These are phyloP conservation scores for Cathartes aura DNA, from an alignment of 2,113 vertebrate genomes.

Conservation along the genomic window DNA sequence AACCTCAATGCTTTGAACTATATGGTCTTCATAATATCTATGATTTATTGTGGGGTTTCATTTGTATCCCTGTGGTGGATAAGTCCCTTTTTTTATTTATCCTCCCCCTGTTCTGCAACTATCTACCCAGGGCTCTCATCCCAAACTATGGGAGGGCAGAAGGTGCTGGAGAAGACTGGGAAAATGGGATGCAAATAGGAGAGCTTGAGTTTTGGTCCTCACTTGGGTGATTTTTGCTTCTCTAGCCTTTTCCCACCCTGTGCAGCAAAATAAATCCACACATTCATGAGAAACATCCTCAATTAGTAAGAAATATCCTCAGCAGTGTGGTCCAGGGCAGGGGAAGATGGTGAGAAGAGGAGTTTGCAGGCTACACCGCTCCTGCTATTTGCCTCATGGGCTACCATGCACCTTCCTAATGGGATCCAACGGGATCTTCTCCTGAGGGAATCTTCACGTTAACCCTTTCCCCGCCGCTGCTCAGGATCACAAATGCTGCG, in stretches of 20 bases:
- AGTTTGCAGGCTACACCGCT: background rate
- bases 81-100: background rate
- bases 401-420: background rate
- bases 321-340: background rate
- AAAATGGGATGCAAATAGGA: conserved; percentile 11
- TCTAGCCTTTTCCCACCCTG: conserved; percentile 16
- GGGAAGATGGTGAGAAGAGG: background rate
- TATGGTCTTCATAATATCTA: background rate
- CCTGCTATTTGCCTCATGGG: background rate
- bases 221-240: background rate
- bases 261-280: conserved; percentile 1
- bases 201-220: background rate
- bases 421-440: background rate
- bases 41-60: background rate
- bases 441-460: background rate
- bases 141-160: background rate
- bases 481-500: background rate
- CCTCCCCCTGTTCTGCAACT: background rate
- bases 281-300: background rate
- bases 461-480: background rate
- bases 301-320: background rate
- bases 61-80: background rate
- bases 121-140: background rate
- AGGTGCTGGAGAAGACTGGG: conserved; percentile 20
- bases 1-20: background rate